Conservation (phyloP, 2,888 invertebrate genomes). For the Bhutanitis thaidina region DNA sequence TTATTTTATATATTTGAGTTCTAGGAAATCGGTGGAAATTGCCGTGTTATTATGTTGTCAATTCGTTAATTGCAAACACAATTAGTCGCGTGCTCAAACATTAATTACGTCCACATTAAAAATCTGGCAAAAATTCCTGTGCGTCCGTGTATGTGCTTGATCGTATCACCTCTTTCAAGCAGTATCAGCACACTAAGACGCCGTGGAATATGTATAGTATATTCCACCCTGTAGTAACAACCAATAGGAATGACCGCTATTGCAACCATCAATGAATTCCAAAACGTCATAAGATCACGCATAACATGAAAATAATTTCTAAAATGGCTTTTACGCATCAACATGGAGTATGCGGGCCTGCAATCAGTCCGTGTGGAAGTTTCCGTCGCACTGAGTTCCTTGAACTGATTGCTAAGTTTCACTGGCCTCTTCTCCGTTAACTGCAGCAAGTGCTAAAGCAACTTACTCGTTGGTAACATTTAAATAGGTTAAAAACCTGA, state of each 20-base stretch:
- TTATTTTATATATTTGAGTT: background rate
- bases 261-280: background rate
- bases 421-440: constrained; percentile 12
- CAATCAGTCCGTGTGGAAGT: constrained; percentile 17
- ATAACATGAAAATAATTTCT: constrained; percentile 4
- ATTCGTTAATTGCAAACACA: constrained; percentile 1
- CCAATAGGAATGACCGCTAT: background rate
- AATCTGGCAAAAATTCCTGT: background rate
- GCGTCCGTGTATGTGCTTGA: background rate
- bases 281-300: background rate
- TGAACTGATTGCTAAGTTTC: constrained; percentile 19
- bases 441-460: constrained; percentile 5
- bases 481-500: no score
- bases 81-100: background rate
- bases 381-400: constrained; percentile 15
- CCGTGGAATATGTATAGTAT: no score
- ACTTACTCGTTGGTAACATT: constrained; percentile 9
- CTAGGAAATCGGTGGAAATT: constrained; percentile 4
- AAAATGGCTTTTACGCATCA: constrained; percentile 7
- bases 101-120: constrained; percentile 6
- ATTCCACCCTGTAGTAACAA: no score
- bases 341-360: constrained; percentile 8
- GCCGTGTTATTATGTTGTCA: background rate
- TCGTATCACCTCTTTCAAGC: no score
- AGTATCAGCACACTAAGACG: no score